phyloP scores from a whole-genome alignment of 1,140 invertebrate species.

The Rhynchophorus ferrugineus region DNA sequence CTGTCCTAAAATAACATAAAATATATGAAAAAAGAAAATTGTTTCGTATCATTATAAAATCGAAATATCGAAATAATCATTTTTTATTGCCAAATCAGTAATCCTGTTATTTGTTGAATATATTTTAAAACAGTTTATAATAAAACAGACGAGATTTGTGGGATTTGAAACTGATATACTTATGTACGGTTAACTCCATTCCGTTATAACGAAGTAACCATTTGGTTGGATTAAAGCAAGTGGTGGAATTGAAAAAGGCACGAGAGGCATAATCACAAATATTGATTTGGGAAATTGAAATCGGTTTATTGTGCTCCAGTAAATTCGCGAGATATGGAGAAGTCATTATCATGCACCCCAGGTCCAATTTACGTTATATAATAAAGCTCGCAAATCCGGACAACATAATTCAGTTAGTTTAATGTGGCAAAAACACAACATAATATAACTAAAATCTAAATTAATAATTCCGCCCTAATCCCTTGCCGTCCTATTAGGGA shows the following conservation, averaged over 20 bases:
- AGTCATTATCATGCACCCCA: constrained; percentile 28
- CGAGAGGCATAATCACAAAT: background rate
- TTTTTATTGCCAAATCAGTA: no score
- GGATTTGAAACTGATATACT: no score
- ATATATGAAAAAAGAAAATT: no score
- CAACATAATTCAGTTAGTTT: constrained; percentile 12
- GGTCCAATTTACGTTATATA: constrained; percentile 19
- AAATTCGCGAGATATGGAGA: constrained; percentile 27
- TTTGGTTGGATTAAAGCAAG: background rate
- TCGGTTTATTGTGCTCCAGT: constrained; percentile 30
- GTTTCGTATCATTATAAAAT: no score
- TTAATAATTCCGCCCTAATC: constrained; percentile 10
- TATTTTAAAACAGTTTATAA: no score
- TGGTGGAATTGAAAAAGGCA: background rate
- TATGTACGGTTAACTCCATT: no score
- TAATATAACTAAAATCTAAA: constrained; percentile 17
- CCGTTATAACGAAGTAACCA: background rate
- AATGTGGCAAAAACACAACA: constrained; percentile 17
- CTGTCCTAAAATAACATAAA: no score
- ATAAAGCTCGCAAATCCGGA: constrained; percentile 16
- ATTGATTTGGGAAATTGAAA: constrained; percentile 28
- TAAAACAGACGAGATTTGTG: no score
- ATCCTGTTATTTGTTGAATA: no score
- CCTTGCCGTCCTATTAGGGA: background rate
- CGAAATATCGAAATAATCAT: no score